Percentiles rank a stretch among this genome's conserved stretches.
phyloP scores from a whole-genome alignment of 2,113 vertebrate species.

The Pimephales promelas region DNA sequence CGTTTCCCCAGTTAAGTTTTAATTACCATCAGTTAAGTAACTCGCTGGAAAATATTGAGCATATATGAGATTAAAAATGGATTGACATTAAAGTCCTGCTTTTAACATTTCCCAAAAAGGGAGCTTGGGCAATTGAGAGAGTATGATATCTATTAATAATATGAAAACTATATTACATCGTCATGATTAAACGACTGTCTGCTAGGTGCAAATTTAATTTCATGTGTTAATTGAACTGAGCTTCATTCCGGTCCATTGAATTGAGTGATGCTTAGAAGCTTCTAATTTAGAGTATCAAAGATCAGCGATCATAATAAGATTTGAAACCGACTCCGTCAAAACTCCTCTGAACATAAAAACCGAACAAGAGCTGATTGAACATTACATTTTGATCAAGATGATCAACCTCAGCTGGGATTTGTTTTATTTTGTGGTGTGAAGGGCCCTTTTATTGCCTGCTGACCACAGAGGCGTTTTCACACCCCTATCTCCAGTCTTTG shows the following conservation, averaged over 20 bases:
- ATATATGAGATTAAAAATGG: slow-evolving; percentile 27
- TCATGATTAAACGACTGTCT: slow-evolving; percentile 63
- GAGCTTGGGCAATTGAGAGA: slow-evolving; percentile 47
- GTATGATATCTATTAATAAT: slow-evolving; percentile 55
- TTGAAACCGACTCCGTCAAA: slow-evolving; percentile 43
- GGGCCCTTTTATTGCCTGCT: background rate
- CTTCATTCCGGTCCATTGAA: slow-evolving; percentile 51
- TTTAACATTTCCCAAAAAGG: slow-evolving; percentile 51
- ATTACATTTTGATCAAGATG: slow-evolving; percentile 8
- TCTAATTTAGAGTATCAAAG: slow-evolving; percentile 43
- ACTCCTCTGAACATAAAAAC: slow-evolving; percentile 25
- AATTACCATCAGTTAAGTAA: slow-evolving; percentile 47
- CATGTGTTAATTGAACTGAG: slow-evolving; percentile 58
- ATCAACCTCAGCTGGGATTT: slow-evolving; percentile 10
- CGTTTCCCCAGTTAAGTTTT: slow-evolving; percentile 4
- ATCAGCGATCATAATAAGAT: slow-evolving; percentile 42
- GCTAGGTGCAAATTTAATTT: slow-evolving; percentile 58
- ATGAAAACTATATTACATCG: slow-evolving; percentile 56
- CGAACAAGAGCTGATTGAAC: background rate
- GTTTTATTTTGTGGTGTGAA: background rate
- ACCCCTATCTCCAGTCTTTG: slow-evolving; percentile 18
- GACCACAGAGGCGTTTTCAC: slow-evolving; percentile 1
- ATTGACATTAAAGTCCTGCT: slow-evolving; percentile 42
- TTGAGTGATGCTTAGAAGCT: slow-evolving; percentile 51
- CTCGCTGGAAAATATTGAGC: slow-evolving; percentile 17